Evolutionary conservation across 2,888 invertebrate genomes (phyloP), one percentile per base, ranked within the genome.

Genomic region (Tenthredo notha): DNA sequence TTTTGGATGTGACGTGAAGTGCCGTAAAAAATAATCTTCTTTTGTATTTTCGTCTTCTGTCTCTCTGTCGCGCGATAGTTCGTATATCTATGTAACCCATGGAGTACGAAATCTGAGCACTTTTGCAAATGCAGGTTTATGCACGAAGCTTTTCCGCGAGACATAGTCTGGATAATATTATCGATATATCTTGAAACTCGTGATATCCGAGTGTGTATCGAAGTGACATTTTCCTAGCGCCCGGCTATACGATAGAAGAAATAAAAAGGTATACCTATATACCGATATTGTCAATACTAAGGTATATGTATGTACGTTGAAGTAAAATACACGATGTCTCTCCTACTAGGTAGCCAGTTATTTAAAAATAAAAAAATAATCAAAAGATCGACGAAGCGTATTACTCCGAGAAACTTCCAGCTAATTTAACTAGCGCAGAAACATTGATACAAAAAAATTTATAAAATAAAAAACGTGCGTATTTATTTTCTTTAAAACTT

Each of bases 141-240:
- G 74, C 74, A 12, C 43, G 43, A 47, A 74, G 25, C 74, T 74
- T 74, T 74, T 74, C 72, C 72, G 21, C 21, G 72, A 74, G 72
- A 43, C 29, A 25, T 74, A 33, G 70, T 74, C 72, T 15, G 21
- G 40, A 21, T 54, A 54, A 77, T 77, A 77, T 77, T 54, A 54
- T 33, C 77, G 77, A 77, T 54, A 77, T 50, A 77, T 77, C 50
- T 54, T 50, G 54, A 77, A 77, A 29, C 77, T 54, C 54, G 50
- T 12, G 77, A 33, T n/a, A 54, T 54, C 54, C 54, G 47, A 77
- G 47, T 77, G 50, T 77, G 29, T 77, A 77, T 77, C 77, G 54
- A 77, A 77, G 77, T 77, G 77, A 77, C 77, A 33, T 77, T 74
- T 54, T 54, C 54, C 54, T 75, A 43, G 43, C 4, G 15, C 75